A percentile compares a stretch with the other conserved stretches of the same genome.
phyloP scores from a whole-genome alignment of 2,113 vertebrate species.

The Pterocles burchelli region DNA sequence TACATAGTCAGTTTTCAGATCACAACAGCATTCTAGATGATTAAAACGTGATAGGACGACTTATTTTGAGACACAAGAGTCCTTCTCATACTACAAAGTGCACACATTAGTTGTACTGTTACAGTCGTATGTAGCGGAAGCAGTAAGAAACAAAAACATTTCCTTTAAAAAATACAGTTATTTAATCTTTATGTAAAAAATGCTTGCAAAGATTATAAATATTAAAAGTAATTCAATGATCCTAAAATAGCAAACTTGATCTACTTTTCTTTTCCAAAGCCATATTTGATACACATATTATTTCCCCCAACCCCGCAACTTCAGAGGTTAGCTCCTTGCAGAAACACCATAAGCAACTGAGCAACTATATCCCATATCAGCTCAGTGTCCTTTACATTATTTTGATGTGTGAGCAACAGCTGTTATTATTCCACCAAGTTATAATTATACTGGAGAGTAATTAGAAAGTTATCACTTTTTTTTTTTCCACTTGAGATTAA shows the following conservation, averaged over 20 bases:
- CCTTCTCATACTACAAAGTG: not conserved
- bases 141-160: conserved; percentile 1
- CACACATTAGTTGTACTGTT: not conserved
- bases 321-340: not conserved
- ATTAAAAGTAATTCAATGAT: not conserved
- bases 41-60: not conserved
- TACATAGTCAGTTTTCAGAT: conserved; percentile 66
- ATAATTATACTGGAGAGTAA: not conserved
- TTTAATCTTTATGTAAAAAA: not conserved
- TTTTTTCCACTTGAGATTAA: not conserved
- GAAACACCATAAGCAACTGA: not conserved
- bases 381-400: not conserved
- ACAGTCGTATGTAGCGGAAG: not conserved
- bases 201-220: not conserved
- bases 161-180: not conserved
- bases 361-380: not conserved
- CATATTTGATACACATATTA: not conserved
- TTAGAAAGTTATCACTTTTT: not conserved
- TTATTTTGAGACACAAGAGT: conserved; percentile 17
- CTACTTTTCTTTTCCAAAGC: not conserved
- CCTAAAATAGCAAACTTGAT: not conserved
- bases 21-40: conserved; percentile 53
- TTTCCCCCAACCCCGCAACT: not conserved
- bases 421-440: not conserved
- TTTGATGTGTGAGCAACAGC: not conserved